These are phyloP conservation scores for Galago senegalensis DNA, from an alignment of 2,797 vertebrate genomes.

Conservation along the genomic window DNA sequence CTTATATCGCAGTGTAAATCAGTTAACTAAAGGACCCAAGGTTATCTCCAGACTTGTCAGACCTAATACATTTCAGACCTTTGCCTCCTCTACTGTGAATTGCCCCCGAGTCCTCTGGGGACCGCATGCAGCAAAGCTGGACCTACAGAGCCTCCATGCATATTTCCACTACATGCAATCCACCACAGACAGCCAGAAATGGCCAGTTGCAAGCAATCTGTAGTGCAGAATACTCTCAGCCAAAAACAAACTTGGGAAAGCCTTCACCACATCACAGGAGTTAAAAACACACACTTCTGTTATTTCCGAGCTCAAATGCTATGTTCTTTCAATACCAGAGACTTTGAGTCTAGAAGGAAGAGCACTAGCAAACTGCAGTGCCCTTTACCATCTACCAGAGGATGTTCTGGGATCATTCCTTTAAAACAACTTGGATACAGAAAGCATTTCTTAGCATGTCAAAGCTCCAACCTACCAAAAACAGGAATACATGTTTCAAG, in stretches of 20 bases:
- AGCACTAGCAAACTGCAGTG: background rate
- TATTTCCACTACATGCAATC: accelerated
- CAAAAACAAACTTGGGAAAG: background rate
- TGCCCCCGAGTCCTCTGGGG: background rate
- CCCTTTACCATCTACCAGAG: background rate
- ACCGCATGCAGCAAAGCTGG: too few relatives aligned
- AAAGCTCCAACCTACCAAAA: background rate
- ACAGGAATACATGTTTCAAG: background rate
- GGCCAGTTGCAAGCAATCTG: background rate
- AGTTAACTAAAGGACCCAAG: background rate
- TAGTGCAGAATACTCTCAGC: too few relatives aligned
- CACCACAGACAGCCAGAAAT: background rate
- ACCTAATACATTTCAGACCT: too few relatives aligned
- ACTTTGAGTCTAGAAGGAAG: background rate
- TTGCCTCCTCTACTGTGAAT: too few relatives aligned
- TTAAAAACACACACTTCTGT: too few relatives aligned
- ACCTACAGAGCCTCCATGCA: too few relatives aligned
- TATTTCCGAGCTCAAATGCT: background rate
- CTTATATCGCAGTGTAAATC: background rate
- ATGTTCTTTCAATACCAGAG: background rate
- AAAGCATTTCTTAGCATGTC: background rate
- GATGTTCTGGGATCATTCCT: background rate
- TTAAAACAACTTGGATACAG: background rate
- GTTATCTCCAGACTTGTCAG: background rate
- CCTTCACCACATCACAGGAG: background rate